phyloP scores from a whole-genome alignment of 1,140 invertebrate species.

The Lucilia cuprina region DNA sequence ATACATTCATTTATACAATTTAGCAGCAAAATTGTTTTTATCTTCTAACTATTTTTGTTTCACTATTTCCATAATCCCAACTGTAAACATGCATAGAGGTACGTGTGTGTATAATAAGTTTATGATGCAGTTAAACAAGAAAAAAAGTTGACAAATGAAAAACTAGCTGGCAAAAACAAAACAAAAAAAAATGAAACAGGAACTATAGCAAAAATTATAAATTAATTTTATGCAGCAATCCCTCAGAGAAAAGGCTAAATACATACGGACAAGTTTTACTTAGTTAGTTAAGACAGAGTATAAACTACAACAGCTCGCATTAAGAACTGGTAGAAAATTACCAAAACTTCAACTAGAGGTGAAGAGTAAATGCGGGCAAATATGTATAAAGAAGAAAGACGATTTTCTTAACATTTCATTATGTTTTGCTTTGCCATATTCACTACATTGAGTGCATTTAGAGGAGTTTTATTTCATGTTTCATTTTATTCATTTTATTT shows the following conservation, averaged over 20 bases:
- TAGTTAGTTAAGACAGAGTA: background rate
- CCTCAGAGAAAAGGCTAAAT: conserved; percentile 11
- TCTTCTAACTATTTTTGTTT: too few species aligned
- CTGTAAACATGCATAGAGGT: background rate
- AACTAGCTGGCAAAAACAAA: background rate
- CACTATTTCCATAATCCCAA: too few species aligned
- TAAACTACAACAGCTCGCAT: background rate
- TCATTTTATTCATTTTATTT: background rate
- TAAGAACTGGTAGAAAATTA: background rate
- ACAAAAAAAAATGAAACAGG: background rate
- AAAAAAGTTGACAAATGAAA: background rate
- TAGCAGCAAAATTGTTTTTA: too few species aligned
- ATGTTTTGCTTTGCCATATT: too few species aligned
- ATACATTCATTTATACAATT: too few species aligned
- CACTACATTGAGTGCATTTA: too few species aligned
- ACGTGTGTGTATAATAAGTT: background rate
- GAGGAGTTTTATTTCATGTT: background rate
- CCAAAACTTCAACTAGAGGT: background rate
- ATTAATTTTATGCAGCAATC: conserved; percentile 31
- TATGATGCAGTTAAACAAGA: background rate
- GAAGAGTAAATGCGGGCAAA: background rate
- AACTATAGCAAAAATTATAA: conserved; percentile 27
- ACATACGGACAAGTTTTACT: background rate
- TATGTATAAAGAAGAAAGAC: too few species aligned
- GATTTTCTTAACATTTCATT: too few species aligned